Evolutionary conservation across 2,797 vertebrate genomes (phyloP), one percentile per base, ranked within the genome.

Genomic region (Sebastes dallii): DNA sequence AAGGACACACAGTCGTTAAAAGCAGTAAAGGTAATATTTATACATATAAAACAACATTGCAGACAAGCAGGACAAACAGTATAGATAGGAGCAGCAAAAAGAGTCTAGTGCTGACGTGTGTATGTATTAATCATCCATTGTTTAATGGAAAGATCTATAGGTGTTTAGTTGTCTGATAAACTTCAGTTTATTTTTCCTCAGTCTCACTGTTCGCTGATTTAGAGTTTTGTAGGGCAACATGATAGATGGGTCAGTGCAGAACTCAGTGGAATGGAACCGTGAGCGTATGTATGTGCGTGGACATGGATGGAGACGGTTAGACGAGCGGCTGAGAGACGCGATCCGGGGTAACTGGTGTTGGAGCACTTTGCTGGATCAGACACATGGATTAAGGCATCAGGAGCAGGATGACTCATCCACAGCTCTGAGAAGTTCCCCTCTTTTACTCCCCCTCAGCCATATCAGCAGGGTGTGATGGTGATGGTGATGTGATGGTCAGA

Each of bases 351-450:
- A 66, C 74, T 66, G 74, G 68, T 66, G 77, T 79, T 72, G 10
- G 60, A 56, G 30, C 50, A 13, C 62, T 36, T 27, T 64, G 8
- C 34, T 20, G 66, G 82, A 92, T 93, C 84, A 91, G 66, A 82
- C 59, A 56, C 68, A 5, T 73, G 81, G 91, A 90, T 95, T 91
- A 91, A 85, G 77, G 86, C 87, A 84, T 91, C 90, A 82, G 81
- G 24, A 85, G 89, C 83, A 32, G 69, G 80, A 86, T 94, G 94
- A 95, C 83, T 95, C 93, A 94, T 86, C 84, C 85, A 24, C 61
- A 1, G 71, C 69, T 34, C 36, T 30, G 74, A 82, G 78, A 84
- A 59, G 61, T 66, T 73, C 71, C 30, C 54, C 62, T 73, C 65
- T n/a, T 88, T 89, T 83, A 22, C 74, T 62, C 70, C 58, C 61